Conservation (phyloP, 2,113 vertebrate genomes). For the Amblyopsis rosae region DNA sequence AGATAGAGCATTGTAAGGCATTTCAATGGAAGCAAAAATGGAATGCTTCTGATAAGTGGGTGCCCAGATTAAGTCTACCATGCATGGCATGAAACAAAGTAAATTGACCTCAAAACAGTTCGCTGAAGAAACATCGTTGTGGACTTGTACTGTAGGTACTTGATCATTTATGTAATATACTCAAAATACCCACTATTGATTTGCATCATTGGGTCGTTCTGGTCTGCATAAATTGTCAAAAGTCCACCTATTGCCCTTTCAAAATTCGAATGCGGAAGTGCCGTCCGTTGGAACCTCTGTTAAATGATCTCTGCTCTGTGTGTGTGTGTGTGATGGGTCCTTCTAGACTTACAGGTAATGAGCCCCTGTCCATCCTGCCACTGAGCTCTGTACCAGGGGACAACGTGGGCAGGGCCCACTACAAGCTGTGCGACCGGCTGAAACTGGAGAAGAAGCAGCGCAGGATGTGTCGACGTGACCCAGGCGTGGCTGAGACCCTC, state of each 20-base stretch:
- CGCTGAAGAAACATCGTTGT: no score
- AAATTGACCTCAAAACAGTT: no score
- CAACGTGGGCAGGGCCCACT: slow-evolving; percentile 86
- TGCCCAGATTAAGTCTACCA: no score
- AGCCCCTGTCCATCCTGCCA: slow-evolving; percentile 94
- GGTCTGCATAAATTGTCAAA: not conserved
- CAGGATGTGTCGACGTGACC: slow-evolving; percentile 95
- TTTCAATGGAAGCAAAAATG: no score
- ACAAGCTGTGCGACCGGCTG: slow-evolving; percentile 96
- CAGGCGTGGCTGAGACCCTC: slow-evolving; percentile 93
- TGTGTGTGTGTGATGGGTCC: slow-evolving; percentile 31
- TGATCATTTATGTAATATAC: not conserved
- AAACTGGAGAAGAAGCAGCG: slow-evolving; percentile 98
- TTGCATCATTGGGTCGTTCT: not conserved
- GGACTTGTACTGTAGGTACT: no score
- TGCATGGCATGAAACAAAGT: no score
- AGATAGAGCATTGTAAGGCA: no score
- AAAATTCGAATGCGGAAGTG: no score
- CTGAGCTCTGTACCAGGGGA: slow-evolving; percentile 91
- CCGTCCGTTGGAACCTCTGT: no score
- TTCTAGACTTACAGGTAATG: slow-evolving; percentile 91
- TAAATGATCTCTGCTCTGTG: not conserved
- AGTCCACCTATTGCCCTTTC: no score
- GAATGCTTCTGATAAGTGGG: no score
- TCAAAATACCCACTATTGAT: not conserved